Evolutionary conservation across 2,113 vertebrate species (phyloP).

Genomic region (Pao palembangensis): DNA sequence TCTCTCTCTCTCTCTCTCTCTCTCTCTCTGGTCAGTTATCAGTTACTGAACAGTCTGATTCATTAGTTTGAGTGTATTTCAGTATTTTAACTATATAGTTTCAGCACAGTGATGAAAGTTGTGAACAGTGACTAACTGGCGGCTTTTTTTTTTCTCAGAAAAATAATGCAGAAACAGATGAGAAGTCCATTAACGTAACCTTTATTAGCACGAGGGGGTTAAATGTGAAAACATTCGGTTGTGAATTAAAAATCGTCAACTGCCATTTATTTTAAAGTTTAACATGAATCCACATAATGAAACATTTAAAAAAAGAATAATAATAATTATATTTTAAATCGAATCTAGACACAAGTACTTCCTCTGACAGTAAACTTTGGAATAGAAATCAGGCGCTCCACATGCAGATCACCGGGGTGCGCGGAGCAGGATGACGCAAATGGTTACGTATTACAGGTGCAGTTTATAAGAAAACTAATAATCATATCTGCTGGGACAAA

Average conservation of each 20-base stretch:
- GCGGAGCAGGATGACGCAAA: not conserved
- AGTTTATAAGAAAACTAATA: too few species aligned
- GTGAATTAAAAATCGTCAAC: too few species aligned
- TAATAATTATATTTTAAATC: not conserved
- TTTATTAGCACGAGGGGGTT: too few species aligned
- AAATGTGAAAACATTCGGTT: too few species aligned
- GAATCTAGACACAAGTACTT: not conserved
- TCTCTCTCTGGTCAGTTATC: constrained; percentile 35
- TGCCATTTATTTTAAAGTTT: not conserved
- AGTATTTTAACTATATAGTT: too few species aligned
- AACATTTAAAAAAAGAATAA: not conserved
- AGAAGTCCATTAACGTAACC: too few species aligned
- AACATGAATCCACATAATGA: not conserved
- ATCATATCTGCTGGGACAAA: too few species aligned
- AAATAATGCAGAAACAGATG: too few species aligned
- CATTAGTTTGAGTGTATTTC: too few species aligned
- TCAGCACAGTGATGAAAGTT: too few species aligned
- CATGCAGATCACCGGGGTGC: constrained; percentile 19
- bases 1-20: constrained; percentile 13
- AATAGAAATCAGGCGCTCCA: constrained; percentile 24
- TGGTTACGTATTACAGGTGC: not conserved
- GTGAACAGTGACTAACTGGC: too few species aligned
- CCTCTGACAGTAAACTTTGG: not conserved
- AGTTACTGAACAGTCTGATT: not conserved
- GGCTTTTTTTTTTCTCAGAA: too few species aligned